Evolutionary conservation across 2,888 invertebrate genomes (phyloP), one percentile per base, ranked within the genome.

Genomic region (Cordylochernes scorpioides): DNA sequence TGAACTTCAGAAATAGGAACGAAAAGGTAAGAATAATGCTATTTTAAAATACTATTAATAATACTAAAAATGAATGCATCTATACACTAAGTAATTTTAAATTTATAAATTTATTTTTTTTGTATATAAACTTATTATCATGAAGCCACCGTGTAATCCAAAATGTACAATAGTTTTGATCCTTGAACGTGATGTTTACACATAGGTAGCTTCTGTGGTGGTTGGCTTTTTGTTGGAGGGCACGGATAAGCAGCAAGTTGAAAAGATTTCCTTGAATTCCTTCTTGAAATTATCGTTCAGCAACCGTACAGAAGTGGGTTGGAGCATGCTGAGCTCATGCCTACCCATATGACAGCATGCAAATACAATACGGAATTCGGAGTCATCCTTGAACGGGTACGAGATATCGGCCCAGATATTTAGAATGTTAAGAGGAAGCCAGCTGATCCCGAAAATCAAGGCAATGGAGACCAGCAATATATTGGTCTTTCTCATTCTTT

Each of bases 201-300:
- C n/a, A n/a, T n/a, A n/a, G n/a, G n/a, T n/a, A n/a, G n/a, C n/a
- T n/a, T n/a, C n/a, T n/a, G n/a, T n/a, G n/a, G n/a, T n/a, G n/a
- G n/a, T n/a, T n/a, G n/a, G n/a, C n/a, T n/a, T n/a, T n/a, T n/a
- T n/a, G n/a, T n/a, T n/a, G n/a, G n/a, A n/a, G n/a, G n/a, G n/a
- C n/a, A n/a, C n/a, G n/a, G n/a, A n/a, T n/a, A n/a, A n/a, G 21
- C 3, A 34, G 15, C 38, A 38, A 12, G 30, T 14, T 6, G 31
- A 28, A 16, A 45, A 45, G 6, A 47, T 39, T 15, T 74, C 73
- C 43, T 67, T 66, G 50, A 82, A 82, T 53, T 82, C 82, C 50
- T 73, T 75, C 46, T 73, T 63, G 56, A 86, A 86, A 54, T 82
- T 82, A 44, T 84, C 82, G 51, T 86, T 86, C 43, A 86, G 59